Conservation (phyloP, 2,797 vertebrate genomes). For the Netta rufina region DNA sequence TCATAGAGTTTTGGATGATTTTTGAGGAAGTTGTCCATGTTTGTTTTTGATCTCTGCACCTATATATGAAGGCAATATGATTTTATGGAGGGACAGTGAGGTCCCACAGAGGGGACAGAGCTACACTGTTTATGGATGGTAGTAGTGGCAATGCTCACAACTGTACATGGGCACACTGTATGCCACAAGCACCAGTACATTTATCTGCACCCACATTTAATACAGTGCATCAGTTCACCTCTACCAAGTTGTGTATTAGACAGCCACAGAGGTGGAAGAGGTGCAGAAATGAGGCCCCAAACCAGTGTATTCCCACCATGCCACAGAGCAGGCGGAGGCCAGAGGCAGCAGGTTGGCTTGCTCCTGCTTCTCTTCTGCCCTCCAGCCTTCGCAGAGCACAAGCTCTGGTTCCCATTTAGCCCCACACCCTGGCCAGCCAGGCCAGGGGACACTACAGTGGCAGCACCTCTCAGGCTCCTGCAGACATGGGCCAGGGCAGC, state of each 20-base stretch:
- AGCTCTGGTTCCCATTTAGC: background rate
- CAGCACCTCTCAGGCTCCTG: background rate
- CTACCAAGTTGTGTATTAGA: background rate
- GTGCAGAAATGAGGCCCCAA: background rate
- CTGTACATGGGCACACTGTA: background rate
- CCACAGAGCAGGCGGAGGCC: background rate
- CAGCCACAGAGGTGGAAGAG: background rate
- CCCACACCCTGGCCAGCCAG: fast-evolving
- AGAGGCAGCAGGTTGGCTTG: background rate
- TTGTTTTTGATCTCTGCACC: background rate
- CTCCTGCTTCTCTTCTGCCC: background rate
- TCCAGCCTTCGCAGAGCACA: background rate
- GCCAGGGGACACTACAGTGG: background rate
- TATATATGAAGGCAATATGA: background rate
- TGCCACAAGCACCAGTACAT: fast-evolving
- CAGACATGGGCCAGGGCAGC: background rate
- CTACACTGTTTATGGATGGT: background rate
- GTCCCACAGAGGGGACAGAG: background rate
- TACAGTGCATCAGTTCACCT: background rate
- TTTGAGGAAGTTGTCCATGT: background rate
- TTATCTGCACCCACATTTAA: background rate
- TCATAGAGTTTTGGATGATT: background rate
- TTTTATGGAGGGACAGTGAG: background rate
- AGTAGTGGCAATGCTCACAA: background rate
- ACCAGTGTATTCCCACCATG: background rate